Evolutionary conservation across 2,113 vertebrate species (phyloP), one percentile per base, ranked within the genome.

Genomic region (Piaya cayana): DNA sequence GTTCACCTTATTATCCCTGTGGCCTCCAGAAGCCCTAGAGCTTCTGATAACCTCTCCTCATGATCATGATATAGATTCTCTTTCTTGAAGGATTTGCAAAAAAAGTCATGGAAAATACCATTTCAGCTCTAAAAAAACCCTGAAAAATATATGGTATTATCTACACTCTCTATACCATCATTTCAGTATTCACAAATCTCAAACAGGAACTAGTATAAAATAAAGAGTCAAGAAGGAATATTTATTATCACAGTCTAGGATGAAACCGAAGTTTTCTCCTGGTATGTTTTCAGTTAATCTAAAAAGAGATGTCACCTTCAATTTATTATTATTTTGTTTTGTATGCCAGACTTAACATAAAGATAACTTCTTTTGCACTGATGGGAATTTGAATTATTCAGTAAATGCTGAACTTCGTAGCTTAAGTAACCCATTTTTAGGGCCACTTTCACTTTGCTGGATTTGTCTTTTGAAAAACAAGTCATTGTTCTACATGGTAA

Each of bases 291-390:
- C 72, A 92, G 76, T 88, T 76, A 78, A 86, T 79, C 37, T 83
- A 70, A 92, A 76, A 83, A 64, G 15, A 76, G 9, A 12, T 86
- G 29, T 55, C 77, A 76, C n/a, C 5, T 94, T 82, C 50, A 65
- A 74, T 85, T 92, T 94, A 79, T 74, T 80, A 52, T 19, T 63
- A 32, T 43, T 95, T 91, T 93, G 16, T 55, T 82, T 85, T 59
- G 11, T 67, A 36, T 49, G 27, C 15, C 45, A 93, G 42, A 82
- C 17, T 53, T 75, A 74, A 70, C 23, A 70, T 60, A 80, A 71
- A 67, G 25, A 45, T 63, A 65, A 83, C 30, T 86, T 81, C 26
- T 92, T 76, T 72, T 56, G 29, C 19, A 43, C 16, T 82, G 10
- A 13, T 59, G 43, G 52, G 34, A 78, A 81, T 86, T 86, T 60